Evolutionary conservation across 92 coral and sea anemone genomes (phyloP), one percentile per base, ranked within the genome.

Genomic region (Bergia sp.): DNA sequence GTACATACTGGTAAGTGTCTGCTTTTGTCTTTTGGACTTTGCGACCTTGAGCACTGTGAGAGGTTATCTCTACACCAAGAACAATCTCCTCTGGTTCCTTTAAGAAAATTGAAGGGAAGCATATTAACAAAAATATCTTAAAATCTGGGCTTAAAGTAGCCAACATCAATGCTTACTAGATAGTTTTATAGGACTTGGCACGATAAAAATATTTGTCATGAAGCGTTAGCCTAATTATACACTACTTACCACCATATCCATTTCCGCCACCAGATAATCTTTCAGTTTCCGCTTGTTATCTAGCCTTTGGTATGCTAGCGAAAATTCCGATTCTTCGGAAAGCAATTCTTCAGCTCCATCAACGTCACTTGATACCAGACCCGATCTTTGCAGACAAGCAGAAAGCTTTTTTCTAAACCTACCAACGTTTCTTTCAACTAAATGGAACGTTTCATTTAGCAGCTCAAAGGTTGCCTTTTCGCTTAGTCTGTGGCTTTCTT

Each of bases 71-170:
- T 20, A 23, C 21, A 37, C 83, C 83, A 79, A 79, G 83, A 37
- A 79, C 83, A 79, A 79, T 58, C 67, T 79, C 67, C 29, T 79
- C 43, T 7, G 83, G 83, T 37, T 79, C 83, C 83, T 79, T 49
- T n/a, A 49, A 49, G 13, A n/a, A n/a, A n/a, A n/a, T n/a, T n/a
- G n/a, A n/a, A n/a, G n/a, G n/a, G n/a, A n/a, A n/a, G n/a, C n/a
- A n/a, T n/a, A n/a, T n/a, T n/a, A n/a, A n/a, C n/a, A n/a, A n/a
- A n/a, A n/a, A n/a, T n/a, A n/a, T n/a, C n/a, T n/a, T n/a, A n/a
- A n/a, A n/a, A n/a, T n/a, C n/a, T n/a, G n/a, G n/a, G n/a, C n/a
- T n/a, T n/a, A n/a, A n/a, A n/a, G n/a, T n/a, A n/a, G n/a, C n/a
- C n/a, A n/a, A n/a, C n/a, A n/a, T n/a, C n/a, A n/a, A n/a, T n/a